Evolutionary conservation across 2,113 vertebrate genomes (phyloP).

Genomic region (Puntigrus tetrazona): DNA sequence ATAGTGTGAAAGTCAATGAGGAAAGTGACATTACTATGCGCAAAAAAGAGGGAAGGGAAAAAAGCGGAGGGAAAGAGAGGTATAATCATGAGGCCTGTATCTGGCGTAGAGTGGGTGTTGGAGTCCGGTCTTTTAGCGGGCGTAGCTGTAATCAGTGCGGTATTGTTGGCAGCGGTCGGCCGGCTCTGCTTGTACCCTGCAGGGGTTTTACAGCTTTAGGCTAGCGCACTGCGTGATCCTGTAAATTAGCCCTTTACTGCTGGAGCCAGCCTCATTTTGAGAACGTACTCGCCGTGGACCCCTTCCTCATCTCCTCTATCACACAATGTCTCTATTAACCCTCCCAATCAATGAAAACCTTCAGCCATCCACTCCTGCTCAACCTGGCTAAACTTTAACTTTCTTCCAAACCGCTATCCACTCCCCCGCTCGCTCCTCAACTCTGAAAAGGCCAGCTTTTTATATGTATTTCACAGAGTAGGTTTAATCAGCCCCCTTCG

Average conservation of each 20-base stretch:
- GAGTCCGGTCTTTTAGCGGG: constrained; percentile 47
- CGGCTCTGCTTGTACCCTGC: constrained; percentile 42
- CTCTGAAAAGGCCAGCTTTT: not conserved
- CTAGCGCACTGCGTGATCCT: constrained; percentile 34
- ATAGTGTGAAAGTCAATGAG: constrained; percentile 26
- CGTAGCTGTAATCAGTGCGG: constrained; percentile 55
- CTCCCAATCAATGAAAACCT: constrained; percentile 32
- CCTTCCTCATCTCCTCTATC: constrained; percentile 25
- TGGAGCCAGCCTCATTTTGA: not conserved
- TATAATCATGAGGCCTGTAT: constrained; percentile 48
- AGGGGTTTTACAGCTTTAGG: constrained; percentile 46
- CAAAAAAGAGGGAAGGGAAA: constrained; percentile 2
- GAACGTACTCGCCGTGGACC: constrained; percentile 8
- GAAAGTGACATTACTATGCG: constrained; percentile 11
- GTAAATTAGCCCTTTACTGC: constrained; percentile 37
- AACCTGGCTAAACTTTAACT: not conserved
- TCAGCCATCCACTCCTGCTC: not conserved
- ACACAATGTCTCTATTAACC: constrained; percentile 52
- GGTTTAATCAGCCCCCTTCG: constrained; percentile 30
- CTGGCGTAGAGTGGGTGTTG: constrained; percentile 23
- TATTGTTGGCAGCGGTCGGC: constrained; percentile 50
- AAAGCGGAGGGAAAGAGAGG: constrained; percentile 21
- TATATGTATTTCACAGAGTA: not conserved
- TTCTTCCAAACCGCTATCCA: not conserved
- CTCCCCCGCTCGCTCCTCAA: not conserved